These are phyloP conservation scores for Thecophora atra DNA, from an alignment of 2,888 invertebrate genomes.

Conservation along the genomic window DNA sequence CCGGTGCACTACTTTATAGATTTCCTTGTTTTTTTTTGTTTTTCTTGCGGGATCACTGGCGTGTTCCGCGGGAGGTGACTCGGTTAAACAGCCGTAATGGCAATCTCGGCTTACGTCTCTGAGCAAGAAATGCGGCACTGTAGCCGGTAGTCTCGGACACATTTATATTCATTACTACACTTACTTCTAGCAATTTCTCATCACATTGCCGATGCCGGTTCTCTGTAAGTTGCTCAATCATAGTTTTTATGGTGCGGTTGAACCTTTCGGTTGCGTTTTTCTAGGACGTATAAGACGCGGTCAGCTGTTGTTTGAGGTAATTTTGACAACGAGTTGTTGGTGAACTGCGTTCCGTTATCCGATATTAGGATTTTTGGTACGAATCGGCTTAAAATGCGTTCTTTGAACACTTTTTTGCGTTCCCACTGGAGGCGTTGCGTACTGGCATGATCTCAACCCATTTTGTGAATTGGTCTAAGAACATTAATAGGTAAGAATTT, in stretches of 20 bases:
- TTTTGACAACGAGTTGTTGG: background rate
- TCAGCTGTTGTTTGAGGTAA: background rate
- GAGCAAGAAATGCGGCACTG: background rate
- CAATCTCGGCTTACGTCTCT: conserved; percentile 1
- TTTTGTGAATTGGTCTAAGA: conserved; percentile 10
- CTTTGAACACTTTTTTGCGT: too few species aligned
- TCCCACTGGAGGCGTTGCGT: background rate
- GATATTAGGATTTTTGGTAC: conserved; percentile 27
- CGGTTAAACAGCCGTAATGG: background rate
- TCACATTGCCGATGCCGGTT: conserved; percentile 9
- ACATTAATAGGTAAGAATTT: background rate
- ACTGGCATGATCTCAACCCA: conserved; percentile 6
- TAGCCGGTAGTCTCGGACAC: background rate
- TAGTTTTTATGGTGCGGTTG: conserved; percentile 15
- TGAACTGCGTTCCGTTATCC: conserved; percentile 35
- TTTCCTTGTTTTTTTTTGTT: background rate
- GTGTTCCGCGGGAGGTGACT: background rate
- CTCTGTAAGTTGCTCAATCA: background rate
- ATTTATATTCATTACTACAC: background rate
- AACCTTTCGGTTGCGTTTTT: conserved; percentile 26
- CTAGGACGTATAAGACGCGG: background rate
- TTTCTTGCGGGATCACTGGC: background rate
- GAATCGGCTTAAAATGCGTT: conserved; percentile 11
- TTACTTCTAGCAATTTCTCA: conserved; percentile 14
- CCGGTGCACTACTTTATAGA: background rate